Conservation (phyloP, 1,140 invertebrate species). For the Drosophila tani region DNA sequence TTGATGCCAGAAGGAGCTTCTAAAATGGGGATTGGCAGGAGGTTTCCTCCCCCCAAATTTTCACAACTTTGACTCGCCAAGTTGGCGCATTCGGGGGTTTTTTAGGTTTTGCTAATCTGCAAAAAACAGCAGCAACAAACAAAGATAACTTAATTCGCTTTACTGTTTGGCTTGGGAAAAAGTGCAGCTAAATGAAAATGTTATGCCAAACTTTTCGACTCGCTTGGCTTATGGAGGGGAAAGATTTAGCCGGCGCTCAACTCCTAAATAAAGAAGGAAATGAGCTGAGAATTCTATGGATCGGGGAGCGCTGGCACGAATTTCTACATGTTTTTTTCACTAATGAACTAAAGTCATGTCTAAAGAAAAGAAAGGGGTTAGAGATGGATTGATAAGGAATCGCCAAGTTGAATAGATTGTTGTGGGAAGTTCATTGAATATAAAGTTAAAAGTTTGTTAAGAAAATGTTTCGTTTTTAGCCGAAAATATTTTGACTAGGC, state of each 20-base stretch:
- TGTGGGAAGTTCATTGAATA: not conserved
- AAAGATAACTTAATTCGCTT: constrained; percentile 51
- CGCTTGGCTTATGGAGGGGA: constrained; percentile 26
- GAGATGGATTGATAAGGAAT: not conserved
- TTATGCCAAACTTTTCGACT: constrained; percentile 47
- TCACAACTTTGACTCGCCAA: constrained; percentile 44
- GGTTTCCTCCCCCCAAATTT: constrained; percentile 3
- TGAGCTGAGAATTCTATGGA: constrained; percentile 6
- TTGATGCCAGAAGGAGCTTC: constrained; percentile 29
- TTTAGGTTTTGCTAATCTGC: constrained; percentile 58
- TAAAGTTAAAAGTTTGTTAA: not conserved
- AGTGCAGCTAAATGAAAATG: constrained; percentile 51
- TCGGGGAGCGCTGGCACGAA: constrained; percentile 17
- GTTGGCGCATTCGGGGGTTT: constrained; percentile 23
- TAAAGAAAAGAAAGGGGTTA: not conserved
- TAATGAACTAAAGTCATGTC: constrained; percentile 1
- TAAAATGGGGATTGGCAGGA: not conserved
- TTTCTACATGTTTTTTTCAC: not conserved
- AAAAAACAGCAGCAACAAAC: constrained; percentile 22
- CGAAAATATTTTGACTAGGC: not conserved
- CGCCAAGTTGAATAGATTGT: not conserved
- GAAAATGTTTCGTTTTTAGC: not conserved
- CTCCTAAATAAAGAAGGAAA: constrained; percentile 8
- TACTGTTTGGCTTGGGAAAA: constrained; percentile 27
- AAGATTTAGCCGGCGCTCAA: constrained; percentile 14